Base-by-base conservation (phyloP, 1,140 invertebrate genomes). In the Hylaeus anthracinus region DNA sequence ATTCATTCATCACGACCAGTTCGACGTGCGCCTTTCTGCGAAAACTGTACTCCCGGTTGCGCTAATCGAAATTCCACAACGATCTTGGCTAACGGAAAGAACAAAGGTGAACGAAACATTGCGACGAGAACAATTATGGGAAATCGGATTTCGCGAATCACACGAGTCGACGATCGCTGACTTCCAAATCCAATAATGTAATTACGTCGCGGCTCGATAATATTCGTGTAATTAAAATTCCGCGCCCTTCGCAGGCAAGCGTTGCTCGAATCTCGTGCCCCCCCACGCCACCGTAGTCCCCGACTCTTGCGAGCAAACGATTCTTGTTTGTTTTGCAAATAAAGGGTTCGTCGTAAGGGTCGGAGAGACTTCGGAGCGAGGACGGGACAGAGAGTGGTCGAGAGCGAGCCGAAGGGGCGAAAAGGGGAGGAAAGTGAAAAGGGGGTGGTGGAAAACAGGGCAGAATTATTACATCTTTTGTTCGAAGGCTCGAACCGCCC, bases 401-500 rank as follows among this genome's bases (percentile, higher is more conserved):
- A 37, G 56, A 70, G 65, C 41, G 53, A 72, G 75, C 69, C 26
- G 75, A 79, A 86, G 80, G 81, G 82, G 82, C 39, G 66, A 60
- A 43, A 83, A 69, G 78, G 88, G 88, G 64, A 2, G 79, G 71
- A 75, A 67, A 87, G 70, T 86, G 88, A 84, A 88, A 85, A 72
- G 82, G 77, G 79, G 86, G 75, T 69, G 72, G 75, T 79, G 70
- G 84, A 86, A 88, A 91, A 88, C 84, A 87, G 85, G 83, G 85
- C 90, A 92, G 89, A 93, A 93, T 93, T 93, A 93, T 93, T 93
- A 92, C 90, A 92, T 92, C 92, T 93, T 93, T 93, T 93, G 92
- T 93, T 92, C 89, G 84, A 87, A 91, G 88, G 85, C 88, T 89
- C 89, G 88, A 92, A 92, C 85, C 91, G 90, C 91, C 89, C 92